These are phyloP conservation scores for Cosmia trapezina DNA, from an alignment of 2,888 invertebrate genomes.

Conservation along the genomic window DNA sequence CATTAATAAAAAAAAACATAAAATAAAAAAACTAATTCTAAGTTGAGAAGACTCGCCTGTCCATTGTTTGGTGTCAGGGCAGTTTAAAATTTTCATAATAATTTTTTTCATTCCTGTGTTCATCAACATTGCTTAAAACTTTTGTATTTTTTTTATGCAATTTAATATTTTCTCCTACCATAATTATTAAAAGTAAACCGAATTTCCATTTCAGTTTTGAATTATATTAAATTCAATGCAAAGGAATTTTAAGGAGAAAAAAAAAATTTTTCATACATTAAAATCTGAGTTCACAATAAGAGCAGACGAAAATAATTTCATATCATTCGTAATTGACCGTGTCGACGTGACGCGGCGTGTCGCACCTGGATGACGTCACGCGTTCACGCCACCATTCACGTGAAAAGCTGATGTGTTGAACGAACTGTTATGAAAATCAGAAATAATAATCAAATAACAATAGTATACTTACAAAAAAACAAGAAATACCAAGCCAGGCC, in stretches of 20 bases:
- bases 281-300: conserved; percentile 17
- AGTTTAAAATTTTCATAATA: neutral
- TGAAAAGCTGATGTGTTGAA: conserved; percentile 78
- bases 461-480: too few species aligned
- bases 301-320: conserved; percentile 41
- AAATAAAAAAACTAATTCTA: neutral
- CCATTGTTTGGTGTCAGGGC: neutral
- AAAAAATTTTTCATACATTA: conserved; percentile 5
- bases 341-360: conserved; percentile 46
- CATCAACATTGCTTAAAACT: neutral
- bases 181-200: neutral
- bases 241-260: neutral
- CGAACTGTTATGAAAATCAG: conserved; percentile 80
- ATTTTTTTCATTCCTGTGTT: too few species aligned
- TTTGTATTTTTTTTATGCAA: neutral
- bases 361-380: conserved; percentile 67
- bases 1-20: neutral
- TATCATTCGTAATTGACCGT: conserved; percentile 48
- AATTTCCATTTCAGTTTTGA: conserved; percentile 1
- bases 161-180: neutral
- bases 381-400: conserved; percentile 69
- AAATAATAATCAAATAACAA: too few species aligned
- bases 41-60: neutral
- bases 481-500: too few species aligned
- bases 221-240: neutral